Percentiles rank a stretch among this genome's conserved stretches.
Evolutionary conservation across 2,113 vertebrate genomes (phyloP).

Genomic region (Micromys minutus): DNA sequence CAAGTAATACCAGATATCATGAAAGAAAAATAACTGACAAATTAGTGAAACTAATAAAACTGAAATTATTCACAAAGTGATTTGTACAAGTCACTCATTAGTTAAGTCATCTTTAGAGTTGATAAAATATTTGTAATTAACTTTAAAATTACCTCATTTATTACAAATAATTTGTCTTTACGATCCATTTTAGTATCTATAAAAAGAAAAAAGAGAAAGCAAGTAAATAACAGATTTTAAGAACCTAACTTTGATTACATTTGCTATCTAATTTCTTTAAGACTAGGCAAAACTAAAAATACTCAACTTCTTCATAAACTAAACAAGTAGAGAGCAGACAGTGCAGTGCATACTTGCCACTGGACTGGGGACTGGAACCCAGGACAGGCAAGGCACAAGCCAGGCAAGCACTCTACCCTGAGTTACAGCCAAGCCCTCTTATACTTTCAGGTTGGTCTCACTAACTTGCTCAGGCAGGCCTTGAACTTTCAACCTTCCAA

Average conservation of each 20-base stretch:
- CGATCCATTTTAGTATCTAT: slow-evolving; percentile 99
- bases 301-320: not conserved
- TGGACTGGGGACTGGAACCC: not conserved
- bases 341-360: not conserved
- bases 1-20: not conserved
- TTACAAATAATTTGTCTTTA: slow-evolving; percentile 96
- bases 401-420: not conserved
- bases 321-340: not conserved
- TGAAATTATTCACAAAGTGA: slow-evolving; percentile 22
- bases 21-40: not conserved
- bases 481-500: not conserved
- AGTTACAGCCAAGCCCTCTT: not conserved
- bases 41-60: slow-evolving; percentile 28
- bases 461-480: not conserved
- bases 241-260: slow-evolving; percentile 43
- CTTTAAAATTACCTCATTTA: slow-evolving; percentile 93
- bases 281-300: not conserved
- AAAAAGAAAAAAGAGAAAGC: slow-evolving; percentile 60
- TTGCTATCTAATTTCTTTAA: slow-evolving; percentile 3
- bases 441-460: not conserved
- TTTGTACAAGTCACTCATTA: not conserved
- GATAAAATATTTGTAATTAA: slow-evolving; percentile 17
- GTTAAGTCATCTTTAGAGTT: not conserved
- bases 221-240: slow-evolving; percentile 37
- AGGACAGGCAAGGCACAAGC: not conserved